Conservation (phyloP, 64 coral and sea anemone species). For the Stichodactyla helianthus region DNA sequence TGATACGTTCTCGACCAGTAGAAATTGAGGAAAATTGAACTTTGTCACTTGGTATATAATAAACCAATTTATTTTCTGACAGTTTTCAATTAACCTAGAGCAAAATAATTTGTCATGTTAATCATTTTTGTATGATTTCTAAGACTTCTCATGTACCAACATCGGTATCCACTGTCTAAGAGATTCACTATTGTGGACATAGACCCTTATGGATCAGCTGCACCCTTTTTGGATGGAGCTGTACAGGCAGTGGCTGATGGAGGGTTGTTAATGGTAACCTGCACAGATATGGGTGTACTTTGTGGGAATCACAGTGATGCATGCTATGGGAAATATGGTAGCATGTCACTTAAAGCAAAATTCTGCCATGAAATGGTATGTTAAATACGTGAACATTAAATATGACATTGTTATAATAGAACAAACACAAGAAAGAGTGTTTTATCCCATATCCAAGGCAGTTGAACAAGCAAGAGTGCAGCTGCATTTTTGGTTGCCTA, state of each 20-base stretch:
- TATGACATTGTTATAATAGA: too few relatives aligned
- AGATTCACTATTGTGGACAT: constrained; percentile 94
- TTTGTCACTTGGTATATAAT: too few relatives aligned
- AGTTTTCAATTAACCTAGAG: too few relatives aligned
- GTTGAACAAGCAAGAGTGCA: not conserved
- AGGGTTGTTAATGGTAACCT: constrained; percentile 84
- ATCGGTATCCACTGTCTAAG: constrained; percentile 50
- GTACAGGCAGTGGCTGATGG: constrained; percentile 93
- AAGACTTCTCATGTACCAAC: constrained; percentile 90
- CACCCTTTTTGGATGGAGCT: constrained; percentile 85
- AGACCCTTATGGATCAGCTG: constrained; percentile 95
- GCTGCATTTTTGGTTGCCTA: too few relatives aligned
- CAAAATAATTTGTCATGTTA: too few relatives aligned
- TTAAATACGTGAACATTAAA: not conserved
- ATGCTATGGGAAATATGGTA: constrained; percentile 98
- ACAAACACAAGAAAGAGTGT: too few relatives aligned
- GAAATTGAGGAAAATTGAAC: too few relatives aligned
- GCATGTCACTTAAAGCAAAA: constrained; percentile 94
- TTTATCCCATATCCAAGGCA: not conserved
- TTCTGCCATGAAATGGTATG: constrained; percentile 98
- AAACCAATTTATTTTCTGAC: too few relatives aligned
- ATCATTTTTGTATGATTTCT: not conserved
- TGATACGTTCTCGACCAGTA: too few relatives aligned
- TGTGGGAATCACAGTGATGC: constrained; percentile 99
- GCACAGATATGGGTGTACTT: constrained; percentile 96